Conservation (phyloP, 2,113 vertebrate species). For the Scalopus aquaticus region DNA sequence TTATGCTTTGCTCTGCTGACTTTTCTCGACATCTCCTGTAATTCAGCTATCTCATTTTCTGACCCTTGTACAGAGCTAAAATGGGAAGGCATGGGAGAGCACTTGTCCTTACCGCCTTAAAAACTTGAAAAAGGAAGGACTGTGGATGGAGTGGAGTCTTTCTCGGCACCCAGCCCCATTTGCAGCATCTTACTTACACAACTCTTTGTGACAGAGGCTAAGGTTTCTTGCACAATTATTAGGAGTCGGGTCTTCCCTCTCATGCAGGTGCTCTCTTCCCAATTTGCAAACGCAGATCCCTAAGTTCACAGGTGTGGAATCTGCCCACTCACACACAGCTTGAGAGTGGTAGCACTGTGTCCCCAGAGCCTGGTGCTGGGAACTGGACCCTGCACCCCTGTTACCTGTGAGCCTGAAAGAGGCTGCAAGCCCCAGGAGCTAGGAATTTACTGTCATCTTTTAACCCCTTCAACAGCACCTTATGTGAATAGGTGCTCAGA, state of each 20-base stretch:
- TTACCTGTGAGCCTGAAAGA: not conserved
- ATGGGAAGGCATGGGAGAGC: not conserved
- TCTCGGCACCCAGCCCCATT: not conserved
- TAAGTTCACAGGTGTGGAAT: not conserved
- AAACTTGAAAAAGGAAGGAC: not conserved
- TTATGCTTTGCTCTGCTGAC: not conserved
- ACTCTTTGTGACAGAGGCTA: not conserved
- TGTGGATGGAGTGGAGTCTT: not conserved
- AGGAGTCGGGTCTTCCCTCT: not conserved
- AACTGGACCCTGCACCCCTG: not conserved
- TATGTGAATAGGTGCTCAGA: not conserved
- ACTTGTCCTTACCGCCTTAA: not conserved
- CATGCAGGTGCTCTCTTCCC: not conserved
- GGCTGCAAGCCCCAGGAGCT: fast-evolving
- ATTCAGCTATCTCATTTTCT: not conserved
- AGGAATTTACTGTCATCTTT: not conserved
- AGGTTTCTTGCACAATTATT: not conserved
- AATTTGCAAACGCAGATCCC: not conserved
- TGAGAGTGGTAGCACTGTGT: not conserved
- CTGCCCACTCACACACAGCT: not conserved
- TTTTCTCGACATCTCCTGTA: not conserved
- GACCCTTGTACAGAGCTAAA: not conserved
- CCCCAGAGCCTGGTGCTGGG: not conserved
- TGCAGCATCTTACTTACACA: not conserved
- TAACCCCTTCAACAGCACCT: not conserved